Evolutionary conservation across 2,888 invertebrate species (phyloP), one percentile per base, ranked within the genome.

Genomic region (Mythimna ferrago): DNA sequence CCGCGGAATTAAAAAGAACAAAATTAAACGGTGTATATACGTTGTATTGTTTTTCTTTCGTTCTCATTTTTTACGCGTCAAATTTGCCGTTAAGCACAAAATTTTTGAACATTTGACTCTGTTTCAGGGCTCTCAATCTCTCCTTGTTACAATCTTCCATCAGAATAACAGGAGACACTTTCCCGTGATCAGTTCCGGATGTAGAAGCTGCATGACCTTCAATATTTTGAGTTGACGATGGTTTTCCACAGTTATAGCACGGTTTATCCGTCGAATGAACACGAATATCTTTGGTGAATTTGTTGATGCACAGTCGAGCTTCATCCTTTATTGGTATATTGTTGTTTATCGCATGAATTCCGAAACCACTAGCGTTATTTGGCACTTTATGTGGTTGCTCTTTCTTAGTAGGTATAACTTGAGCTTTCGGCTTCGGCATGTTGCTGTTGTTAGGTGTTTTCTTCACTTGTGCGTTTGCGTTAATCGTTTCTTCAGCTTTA

Each of bases 71-170:
- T 73, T 14, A 69, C 19, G 38, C 35, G 6, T 71, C 16, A 60
- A 61, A 69, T 60, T 75, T 76, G 7, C 83, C 82, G 6, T 66
- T 80, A 0, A 69, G 63, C 9, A 85, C 76, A 35, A 85, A 80
- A 9, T 79, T 63, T 32, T 66, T 61, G 2, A 85, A 78, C 71
- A 58, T 68, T 16, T 75, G 70, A 26, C 76, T 60, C 6, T 61
- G 71, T 16, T 57, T 76, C 0, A 63, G n/a, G 3, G 82, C 87
- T 44, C 35, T 71, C 0, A 90, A 51, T n/a, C 91, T 87, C 19
- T 89, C 84, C 48, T 66, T 87, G n/a, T 89, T 91, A 26, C 91
- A 91, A 65, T 92, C 88, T 21, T 84, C 84, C 78, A 87, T 86
- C 3, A 91, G 73, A 0, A 88, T 63, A 1, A 74, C 53, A 0